These are phyloP conservation scores for Cynaeus angustus DNA, from an alignment of 2,888 invertebrate genomes.

Conservation along the genomic window DNA sequence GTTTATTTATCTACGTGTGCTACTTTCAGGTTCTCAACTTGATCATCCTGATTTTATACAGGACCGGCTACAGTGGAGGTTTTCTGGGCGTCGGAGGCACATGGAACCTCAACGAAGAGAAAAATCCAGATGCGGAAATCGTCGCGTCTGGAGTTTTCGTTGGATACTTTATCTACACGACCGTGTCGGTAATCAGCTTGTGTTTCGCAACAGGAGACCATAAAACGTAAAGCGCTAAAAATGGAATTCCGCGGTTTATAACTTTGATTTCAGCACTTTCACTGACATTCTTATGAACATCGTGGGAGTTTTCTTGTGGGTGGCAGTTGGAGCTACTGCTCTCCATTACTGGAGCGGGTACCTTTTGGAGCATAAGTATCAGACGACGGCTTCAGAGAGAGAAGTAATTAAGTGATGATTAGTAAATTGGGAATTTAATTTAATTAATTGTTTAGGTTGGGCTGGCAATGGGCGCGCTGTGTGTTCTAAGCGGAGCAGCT, in stretches of 20 bases:
- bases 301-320: slow-evolving; percentile 88
- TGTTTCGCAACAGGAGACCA: slow-evolving; percentile 86
- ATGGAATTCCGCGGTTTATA: neutral
- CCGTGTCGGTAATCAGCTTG: slow-evolving; percentile 83
- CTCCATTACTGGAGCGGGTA: slow-evolving; percentile 94
- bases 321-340: slow-evolving; percentile 89
- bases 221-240: slow-evolving; percentile 73
- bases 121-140: slow-evolving; percentile 90
- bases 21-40: slow-evolving; percentile 83
- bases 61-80: slow-evolving; percentile 87
- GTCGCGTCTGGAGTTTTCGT: slow-evolving; percentile 91
- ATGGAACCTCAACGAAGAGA: slow-evolving; percentile 92
- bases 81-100: slow-evolving; percentile 92
- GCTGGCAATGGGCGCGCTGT: slow-evolving; percentile 85
- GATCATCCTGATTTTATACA: slow-evolving; percentile 85
- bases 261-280: slow-evolving; percentile 75
- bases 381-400: slow-evolving; percentile 83
- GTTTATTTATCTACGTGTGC: slow-evolving; percentile 16
- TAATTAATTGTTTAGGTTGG: slow-evolving; percentile 74
- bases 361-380: slow-evolving; percentile 85
- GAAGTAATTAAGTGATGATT: slow-evolving; percentile 70
- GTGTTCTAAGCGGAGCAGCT: slow-evolving; percentile 85
- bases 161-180: slow-evolving; percentile 89
- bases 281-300: slow-evolving; percentile 92
- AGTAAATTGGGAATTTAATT: slow-evolving; percentile 62